Percentiles rank a stretch among this genome's conserved stretches.
Conservation (phyloP, 2,888 invertebrate species). For the Heteromyza rotundicornis region DNA sequence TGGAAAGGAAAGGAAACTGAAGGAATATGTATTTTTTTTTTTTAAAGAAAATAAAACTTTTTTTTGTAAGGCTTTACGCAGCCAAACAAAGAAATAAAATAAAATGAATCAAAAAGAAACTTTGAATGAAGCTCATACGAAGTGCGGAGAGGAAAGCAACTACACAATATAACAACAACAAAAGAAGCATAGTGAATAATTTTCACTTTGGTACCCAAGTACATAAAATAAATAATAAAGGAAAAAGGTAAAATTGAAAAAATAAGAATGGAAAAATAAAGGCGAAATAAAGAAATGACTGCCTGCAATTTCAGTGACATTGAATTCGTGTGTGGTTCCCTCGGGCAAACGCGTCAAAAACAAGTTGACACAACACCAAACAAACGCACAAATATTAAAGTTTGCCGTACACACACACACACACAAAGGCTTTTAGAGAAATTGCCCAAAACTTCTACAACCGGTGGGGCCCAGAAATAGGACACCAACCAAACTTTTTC, state of each 20-base stretch:
- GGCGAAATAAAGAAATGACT: neutral
- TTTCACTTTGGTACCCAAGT: too few relatives aligned
- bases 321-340: slow-evolving; percentile 4
- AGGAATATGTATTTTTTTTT: too few relatives aligned
- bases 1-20: too few relatives aligned
- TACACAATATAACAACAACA: neutral
- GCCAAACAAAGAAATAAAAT: neutral
- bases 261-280: neutral
- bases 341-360: slow-evolving; percentile 8
- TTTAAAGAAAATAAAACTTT: too few relatives aligned
- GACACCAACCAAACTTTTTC: too few relatives aligned
- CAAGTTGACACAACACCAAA: slow-evolving; percentile 7
- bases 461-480: too few relatives aligned
- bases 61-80: neutral
- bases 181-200: too few relatives aligned
- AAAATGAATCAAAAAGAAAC: too few relatives aligned
- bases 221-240: neutral
- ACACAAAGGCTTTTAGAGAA: too few relatives aligned
- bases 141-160: neutral
- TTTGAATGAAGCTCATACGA: too few relatives aligned
- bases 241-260: neutral
- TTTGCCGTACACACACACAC: neutral
- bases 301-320: slow-evolving; percentile 12
- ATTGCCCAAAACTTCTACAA: too few relatives aligned
- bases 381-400: neutral